Base-by-base conservation (phyloP, 2,797 vertebrate genomes). In the Cuculus canorus region DNA sequence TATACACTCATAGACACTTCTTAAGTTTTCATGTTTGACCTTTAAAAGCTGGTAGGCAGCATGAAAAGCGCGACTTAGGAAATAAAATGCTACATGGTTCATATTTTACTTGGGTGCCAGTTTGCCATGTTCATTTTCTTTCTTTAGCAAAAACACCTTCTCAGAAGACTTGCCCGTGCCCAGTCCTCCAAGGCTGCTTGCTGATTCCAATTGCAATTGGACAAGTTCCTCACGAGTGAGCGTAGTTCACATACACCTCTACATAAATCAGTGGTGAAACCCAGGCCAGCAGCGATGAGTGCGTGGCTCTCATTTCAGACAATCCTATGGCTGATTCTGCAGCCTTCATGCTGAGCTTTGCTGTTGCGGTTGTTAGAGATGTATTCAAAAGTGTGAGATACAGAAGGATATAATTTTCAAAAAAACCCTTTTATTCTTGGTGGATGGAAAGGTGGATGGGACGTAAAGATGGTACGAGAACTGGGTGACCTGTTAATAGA, bases 21-120 rank as follows among this genome's bases (percentile, higher is more conserved):
- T 88, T 85, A 94, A 92, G 78, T 90, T 94, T 95, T 90, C 83
- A 80, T 85, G 78, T 91, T 91, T 94, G 87, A 95, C 96, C 93
- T 96, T 97, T 94, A 93, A 91, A 93, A 83, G 56, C 84, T 90
- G n/a, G 77, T 71, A 95, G 72, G 56, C 68, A 92, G 73, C 85
- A 90, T 37, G 81, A 93, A 89, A 95, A 22, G 48, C 39, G 39
- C 8, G 27, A 72, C 17, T 65, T 80, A 66, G 83, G 45, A 75
- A 93, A 85, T 80, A 64, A 89, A 92, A 85, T 66, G 50, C 47
- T 95, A 48, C 59, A 13, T 52, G 48, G 54, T 84, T 91, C 64
- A 54, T 84, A 63, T 84, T 91, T 69, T 88, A 73, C 37, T 17
- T 17, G 32, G 60, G 63, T 92, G n/a, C 50, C 77, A 52, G 30